Conservation (phyloP, 2,888 invertebrate genomes). For the Glaucopsyche alexis region DNA sequence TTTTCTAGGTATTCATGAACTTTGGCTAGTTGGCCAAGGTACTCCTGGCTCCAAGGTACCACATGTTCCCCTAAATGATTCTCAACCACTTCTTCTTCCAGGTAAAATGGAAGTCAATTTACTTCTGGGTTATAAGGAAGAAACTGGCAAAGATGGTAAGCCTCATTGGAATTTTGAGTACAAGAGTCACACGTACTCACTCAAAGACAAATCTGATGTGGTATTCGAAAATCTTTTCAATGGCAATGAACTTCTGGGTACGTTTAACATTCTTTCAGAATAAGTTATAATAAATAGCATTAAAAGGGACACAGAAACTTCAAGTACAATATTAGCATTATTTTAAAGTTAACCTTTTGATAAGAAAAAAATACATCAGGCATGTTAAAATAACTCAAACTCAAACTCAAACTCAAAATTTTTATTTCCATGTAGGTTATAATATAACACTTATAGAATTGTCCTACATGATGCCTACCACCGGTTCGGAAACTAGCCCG, state of each 20-base stretch:
- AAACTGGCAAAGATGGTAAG: slow-evolving; percentile 46
- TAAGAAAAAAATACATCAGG: not conserved
- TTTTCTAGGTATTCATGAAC: too few relatives aligned
- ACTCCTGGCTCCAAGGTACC: too few relatives aligned
- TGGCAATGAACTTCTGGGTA: slow-evolving; percentile 57
- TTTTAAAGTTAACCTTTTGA: not conserved
- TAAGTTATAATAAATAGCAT: too few relatives aligned
- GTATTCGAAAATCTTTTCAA: slow-evolving; percentile 56
- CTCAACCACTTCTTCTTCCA: not conserved
- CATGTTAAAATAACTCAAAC: too few relatives aligned
- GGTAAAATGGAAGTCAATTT: slow-evolving; percentile 34
- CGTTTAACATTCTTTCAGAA: slow-evolving; percentile 30
- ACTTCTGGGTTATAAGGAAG: slow-evolving; percentile 43
- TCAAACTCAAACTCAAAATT: too few relatives aligned
- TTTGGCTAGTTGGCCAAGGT: too few relatives aligned
- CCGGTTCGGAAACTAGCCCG: too few relatives aligned
- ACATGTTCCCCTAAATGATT: too few relatives aligned
- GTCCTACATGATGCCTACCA: too few relatives aligned
- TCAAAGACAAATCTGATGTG: slow-evolving; percentile 52
- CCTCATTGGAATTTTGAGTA: slow-evolving; percentile 51
- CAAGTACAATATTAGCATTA: not conserved
- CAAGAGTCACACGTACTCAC: slow-evolving; percentile 48
- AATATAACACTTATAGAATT: too few relatives aligned
- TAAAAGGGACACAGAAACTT: too few relatives aligned
- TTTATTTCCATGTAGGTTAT: too few relatives aligned